Evolutionary conservation across 2,888 invertebrate genomes (phyloP), one percentile per base, ranked within the genome.

Genomic region (Scelioninae gen. 2): DNA sequence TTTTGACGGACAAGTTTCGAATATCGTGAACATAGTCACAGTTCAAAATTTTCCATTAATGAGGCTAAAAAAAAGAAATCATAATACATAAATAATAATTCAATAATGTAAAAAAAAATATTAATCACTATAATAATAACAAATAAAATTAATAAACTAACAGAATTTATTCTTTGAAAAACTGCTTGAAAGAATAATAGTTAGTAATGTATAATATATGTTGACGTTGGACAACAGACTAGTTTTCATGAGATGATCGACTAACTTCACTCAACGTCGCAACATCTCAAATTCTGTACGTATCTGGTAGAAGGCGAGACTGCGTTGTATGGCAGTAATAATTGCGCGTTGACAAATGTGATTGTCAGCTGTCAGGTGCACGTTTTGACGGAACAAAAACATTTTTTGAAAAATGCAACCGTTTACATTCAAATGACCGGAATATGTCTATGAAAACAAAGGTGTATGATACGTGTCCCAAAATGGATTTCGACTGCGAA

Each of bases 301-400:
- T 50, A 11, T 53, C 22, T 35, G 35, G 33, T 9, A 37, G 25
- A 37, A 22, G 53, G 53, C 25, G 13, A 37, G 11, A 48, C 5
- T 35, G 19, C 35, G 35, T 52, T 52, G 22, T 35, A 31, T 43
- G 33, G 43, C 11, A 43, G 57, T 57, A 31, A 37, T 48, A 48
- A 60, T 60, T 60, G 60, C 60, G 60, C 37, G 7, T 60, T 33
- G 48, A 46, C 46, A 60, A 60, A 60, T 46, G 58, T 60, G 39
- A 60, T 60, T 18, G 2, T 48, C 48, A 28, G 48, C 60, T 60
- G 60, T 48, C 48, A 48, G 39, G 13, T 48, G 35, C 35, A 16
- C 60, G 25, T 37, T 4, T 60, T 25, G 19, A 13, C 13, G 9
- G 16, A 5, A 37, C 46, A 9, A 61, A 33, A 39, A 48, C 18